phyloP scores from a whole-genome alignment of 2,797 vertebrate genomes.

The Carcharodon carcharias region DNA sequence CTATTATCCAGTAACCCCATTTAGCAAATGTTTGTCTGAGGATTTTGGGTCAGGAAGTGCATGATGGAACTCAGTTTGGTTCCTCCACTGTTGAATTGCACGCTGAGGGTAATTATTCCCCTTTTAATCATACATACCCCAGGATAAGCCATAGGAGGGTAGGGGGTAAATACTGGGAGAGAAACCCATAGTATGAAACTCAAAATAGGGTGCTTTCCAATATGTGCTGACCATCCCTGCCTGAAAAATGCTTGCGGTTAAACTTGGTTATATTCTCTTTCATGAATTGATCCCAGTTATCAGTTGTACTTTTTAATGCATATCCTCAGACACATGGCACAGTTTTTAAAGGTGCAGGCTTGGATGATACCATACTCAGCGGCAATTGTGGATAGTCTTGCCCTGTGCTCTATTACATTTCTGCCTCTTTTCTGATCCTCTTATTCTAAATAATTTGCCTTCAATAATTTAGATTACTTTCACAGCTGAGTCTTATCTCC shows the following conservation, averaged over 20 bases:
- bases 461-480: background rate
- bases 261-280: background rate
- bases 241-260: background rate
- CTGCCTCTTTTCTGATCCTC: background rate
- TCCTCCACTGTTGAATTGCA: background rate
- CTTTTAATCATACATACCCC: background rate
- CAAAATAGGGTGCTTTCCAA: background rate
- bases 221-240: background rate
- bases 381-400: background rate
- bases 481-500: background rate
- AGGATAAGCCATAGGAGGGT: background rate
- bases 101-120: background rate
- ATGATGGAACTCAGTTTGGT: background rate
- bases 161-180: background rate
- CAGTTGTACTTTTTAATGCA: background rate
- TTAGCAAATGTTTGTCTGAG: background rate
- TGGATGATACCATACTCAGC: background rate
- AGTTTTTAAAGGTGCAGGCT: background rate
- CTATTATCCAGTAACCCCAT: background rate
- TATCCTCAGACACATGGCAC: background rate
- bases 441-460: background rate
- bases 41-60: background rate
- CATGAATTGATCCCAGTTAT: background rate
- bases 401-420: background rate
- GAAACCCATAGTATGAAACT: background rate